phyloP scores from a whole-genome alignment of 2,113 vertebrate genomes.

The Petrocephalus microphthalmus region DNA sequence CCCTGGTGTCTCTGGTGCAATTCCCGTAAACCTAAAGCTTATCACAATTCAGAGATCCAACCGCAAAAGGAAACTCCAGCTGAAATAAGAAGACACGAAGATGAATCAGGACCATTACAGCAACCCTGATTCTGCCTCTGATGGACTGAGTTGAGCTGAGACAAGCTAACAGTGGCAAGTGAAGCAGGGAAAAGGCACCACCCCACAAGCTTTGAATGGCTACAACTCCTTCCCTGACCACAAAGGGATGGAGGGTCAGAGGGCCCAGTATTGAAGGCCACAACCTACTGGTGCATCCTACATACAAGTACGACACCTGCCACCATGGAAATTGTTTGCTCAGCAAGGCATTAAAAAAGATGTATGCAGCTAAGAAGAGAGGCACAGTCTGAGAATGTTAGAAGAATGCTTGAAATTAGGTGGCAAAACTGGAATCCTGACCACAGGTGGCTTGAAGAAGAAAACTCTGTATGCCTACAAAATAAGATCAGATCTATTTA shows the following conservation, averaged over 20 bases:
- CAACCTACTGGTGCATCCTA: background rate
- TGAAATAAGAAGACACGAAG: background rate
- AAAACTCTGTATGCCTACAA: background rate
- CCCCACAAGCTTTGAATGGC: background rate
- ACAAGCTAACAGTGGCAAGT: background rate
- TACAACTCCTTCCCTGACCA: background rate
- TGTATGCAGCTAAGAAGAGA: background rate
- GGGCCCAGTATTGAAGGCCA: background rate
- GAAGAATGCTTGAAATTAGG: background rate
- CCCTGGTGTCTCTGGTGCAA: background rate
- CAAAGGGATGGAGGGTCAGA: background rate
- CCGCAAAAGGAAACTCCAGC: background rate
- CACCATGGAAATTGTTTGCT: background rate
- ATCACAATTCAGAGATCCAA: background rate
- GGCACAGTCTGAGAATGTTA: background rate
- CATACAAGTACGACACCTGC: background rate
- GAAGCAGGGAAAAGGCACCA: background rate
- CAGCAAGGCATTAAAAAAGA: background rate
- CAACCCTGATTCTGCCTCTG: background rate
- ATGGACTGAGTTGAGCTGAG: background rate
- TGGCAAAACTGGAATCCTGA: background rate
- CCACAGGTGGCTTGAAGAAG: background rate
- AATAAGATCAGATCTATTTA: background rate
- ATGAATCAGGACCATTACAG: background rate
- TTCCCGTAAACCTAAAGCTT: background rate